These are phyloP conservation scores for Drosophila acutilabella DNA, from an alignment of 2,888 invertebrate species.

Conservation along the genomic window DNA sequence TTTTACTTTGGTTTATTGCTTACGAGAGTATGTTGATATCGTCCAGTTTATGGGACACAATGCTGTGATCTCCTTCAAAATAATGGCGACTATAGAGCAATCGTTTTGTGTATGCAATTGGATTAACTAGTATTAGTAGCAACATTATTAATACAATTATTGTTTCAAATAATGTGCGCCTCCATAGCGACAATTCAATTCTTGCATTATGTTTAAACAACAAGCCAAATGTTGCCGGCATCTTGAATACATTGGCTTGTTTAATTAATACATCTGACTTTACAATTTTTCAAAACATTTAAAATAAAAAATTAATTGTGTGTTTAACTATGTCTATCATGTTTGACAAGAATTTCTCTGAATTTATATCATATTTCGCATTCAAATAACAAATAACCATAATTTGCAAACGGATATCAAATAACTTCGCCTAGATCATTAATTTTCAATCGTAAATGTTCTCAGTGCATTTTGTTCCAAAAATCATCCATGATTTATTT, in stretches of 20 bases:
- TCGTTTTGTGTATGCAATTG: conserved; percentile 43
- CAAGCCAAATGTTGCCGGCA: conserved; percentile 61
- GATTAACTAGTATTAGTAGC: conserved; percentile 54
- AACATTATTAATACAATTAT: conserved; percentile 56
- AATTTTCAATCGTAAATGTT: not conserved
- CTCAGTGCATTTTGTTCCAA: not conserved
- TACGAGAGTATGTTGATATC: conserved; percentile 65
- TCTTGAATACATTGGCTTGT: conserved; percentile 26
- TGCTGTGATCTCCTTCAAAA: conserved; percentile 27
- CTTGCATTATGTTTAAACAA: conserved; percentile 61
- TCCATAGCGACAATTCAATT: conserved; percentile 61
- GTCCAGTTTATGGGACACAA: conserved; percentile 48
- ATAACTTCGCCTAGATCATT: not conserved
- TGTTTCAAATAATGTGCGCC: conserved; percentile 61
- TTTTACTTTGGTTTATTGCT: conserved; percentile 21
- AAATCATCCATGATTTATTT: not conserved
- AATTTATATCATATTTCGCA: not conserved
- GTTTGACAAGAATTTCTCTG: conserved; percentile 33
- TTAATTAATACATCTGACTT: conserved; percentile 20
- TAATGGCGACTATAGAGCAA: conserved; percentile 44
- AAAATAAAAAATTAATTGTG: conserved; percentile 15
- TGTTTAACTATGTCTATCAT: conserved; percentile 11
- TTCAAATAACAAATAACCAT: not conserved
- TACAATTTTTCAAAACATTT: conserved; percentile 33
- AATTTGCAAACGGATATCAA: not conserved